Percentiles rank a stretch among this genome's conserved stretches.
Conservation (phyloP, 2,888 invertebrate genomes). For the Lycophotia porphyrea region DNA sequence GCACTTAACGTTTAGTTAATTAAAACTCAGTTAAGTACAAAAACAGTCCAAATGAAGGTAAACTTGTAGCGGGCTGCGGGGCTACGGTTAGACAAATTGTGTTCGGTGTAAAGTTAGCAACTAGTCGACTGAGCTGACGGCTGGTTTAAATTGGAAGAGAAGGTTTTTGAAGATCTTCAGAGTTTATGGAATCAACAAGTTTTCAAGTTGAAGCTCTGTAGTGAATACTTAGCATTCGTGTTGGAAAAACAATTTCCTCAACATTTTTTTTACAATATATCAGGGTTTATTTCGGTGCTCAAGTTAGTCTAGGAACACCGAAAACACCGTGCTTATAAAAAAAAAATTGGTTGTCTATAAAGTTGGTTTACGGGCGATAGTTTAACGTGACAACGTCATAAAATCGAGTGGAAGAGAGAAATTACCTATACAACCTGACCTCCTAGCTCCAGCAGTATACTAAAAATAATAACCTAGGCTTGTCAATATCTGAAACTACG, state of each 20-base stretch:
- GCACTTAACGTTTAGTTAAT: slow-evolving; percentile 61
- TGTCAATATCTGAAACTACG: too few relatives aligned
- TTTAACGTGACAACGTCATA: too few relatives aligned
- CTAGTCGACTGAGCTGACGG: slow-evolving; percentile 25
- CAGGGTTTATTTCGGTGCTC: neutral
- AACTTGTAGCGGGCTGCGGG: slow-evolving; percentile 21
- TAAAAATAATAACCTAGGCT: too few relatives aligned
- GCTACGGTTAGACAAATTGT: slow-evolving; percentile 54
- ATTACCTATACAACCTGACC: too few relatives aligned
- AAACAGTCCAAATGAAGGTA: slow-evolving; percentile 60
- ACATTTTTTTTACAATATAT: neutral
- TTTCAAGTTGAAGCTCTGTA: slow-evolving; percentile 1
- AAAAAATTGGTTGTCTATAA: too few relatives aligned
- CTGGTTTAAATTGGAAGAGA: slow-evolving; percentile 30
- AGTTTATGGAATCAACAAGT: slow-evolving; percentile 45
- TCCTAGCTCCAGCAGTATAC: too few relatives aligned
- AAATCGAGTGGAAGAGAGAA: too few relatives aligned
- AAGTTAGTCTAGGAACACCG: neutral
- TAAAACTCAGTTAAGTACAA: slow-evolving; percentile 63
- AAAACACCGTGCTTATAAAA: too few relatives aligned
- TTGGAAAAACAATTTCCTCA: too few relatives aligned
- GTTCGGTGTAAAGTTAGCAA: slow-evolving; percentile 50
- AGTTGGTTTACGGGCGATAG: too few relatives aligned
- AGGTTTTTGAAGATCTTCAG: slow-evolving; percentile 15
- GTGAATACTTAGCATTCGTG: neutral